Evolutionary conservation across 2,888 invertebrate genomes (phyloP).

Genomic region (Noctua fimbriata): DNA sequence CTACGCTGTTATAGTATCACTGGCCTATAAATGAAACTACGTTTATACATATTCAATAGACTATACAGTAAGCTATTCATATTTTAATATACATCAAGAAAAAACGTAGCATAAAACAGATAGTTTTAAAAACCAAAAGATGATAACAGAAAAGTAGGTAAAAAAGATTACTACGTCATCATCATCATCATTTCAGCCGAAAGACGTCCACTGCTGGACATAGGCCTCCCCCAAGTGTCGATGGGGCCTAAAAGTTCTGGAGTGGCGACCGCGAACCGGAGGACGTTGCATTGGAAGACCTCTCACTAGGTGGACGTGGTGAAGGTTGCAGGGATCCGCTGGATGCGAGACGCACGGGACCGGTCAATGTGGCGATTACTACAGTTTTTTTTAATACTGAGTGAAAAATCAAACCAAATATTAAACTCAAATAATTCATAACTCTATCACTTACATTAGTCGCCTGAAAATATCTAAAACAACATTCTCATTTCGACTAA

Average conservation of each 20-base stretch:
- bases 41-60: not conserved
- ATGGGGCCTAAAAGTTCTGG: no score
- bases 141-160: not conserved
- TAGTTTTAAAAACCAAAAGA: not conserved
- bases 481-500: not conserved
- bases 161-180: not conserved
- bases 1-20: conserved; percentile 19
- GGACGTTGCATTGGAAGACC: no score
- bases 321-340: no score
- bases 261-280: no score
- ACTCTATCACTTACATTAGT: not conserved
- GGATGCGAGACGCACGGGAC: no score
- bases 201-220: no score
- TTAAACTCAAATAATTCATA: not conserved
- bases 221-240: no score
- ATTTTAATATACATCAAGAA: not conserved
- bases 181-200: no score
- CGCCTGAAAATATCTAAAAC: not conserved
- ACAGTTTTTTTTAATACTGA: no score
- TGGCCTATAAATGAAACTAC: not conserved
- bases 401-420: not conserved
- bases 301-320: no score
- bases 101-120: not conserved
- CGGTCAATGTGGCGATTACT: no score
- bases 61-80: not conserved